A percentile compares a stretch with the other conserved stretches of the same genome.
Evolutionary conservation across 2,888 invertebrate species (phyloP).

Genomic region (Molanna angustata): DNA sequence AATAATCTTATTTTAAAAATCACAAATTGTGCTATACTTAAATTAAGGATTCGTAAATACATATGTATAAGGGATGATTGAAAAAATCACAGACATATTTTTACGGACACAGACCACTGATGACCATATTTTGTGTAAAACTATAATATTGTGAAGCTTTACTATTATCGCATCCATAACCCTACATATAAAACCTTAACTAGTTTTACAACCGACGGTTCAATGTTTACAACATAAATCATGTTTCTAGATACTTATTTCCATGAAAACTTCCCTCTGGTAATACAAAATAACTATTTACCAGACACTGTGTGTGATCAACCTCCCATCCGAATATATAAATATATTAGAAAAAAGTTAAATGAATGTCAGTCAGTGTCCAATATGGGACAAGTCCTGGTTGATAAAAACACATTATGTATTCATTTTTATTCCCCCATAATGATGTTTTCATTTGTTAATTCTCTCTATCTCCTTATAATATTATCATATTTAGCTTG

Average conservation of each 20-base stretch:
- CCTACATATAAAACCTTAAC: conserved; percentile 34
- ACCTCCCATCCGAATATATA: conserved; percentile 19
- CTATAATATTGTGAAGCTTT: conserved; percentile 44
- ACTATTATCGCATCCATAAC: conserved; percentile 33
- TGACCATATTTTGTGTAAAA: conserved; percentile 46
- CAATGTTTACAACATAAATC: conserved; percentile 33
- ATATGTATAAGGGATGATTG: conserved; percentile 55
- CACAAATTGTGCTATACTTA: conserved; percentile 60
- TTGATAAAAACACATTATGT: no score
- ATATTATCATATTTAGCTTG: no score
- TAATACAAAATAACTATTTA: no score
- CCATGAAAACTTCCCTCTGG: no score
- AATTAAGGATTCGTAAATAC: conserved; percentile 50
- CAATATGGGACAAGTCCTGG: no score
- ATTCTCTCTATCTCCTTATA: no score
- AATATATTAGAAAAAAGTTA: conserved; percentile 10
- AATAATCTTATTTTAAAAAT: conserved; percentile 49
- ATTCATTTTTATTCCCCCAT: no score
- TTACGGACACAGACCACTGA: conserved; percentile 57
- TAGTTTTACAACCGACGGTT: conserved; percentile 55
- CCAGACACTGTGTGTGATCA: no score
- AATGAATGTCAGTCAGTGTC: conserved; percentile 7
- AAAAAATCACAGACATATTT: conserved; percentile 60
- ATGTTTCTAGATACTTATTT: conserved; percentile 41
- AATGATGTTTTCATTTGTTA: no score